These are phyloP conservation scores for Drosophila orena DNA, from an alignment of 1,140 invertebrate genomes.

Conservation along the genomic window DNA sequence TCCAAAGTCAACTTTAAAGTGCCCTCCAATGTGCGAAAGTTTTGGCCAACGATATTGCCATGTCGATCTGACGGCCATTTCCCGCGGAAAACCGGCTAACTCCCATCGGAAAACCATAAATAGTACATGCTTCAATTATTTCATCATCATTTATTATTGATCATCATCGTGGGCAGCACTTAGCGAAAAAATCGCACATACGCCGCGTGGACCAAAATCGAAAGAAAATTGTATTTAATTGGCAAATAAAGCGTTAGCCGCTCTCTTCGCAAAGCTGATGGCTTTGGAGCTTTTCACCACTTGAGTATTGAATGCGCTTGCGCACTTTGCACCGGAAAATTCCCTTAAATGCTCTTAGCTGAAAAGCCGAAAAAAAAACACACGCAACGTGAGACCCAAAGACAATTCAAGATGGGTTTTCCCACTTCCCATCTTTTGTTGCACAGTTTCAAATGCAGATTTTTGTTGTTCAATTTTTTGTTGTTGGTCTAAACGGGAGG, in stretches of 20 bases:
- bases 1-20: constrained; percentile 30
- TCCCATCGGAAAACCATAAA: not conserved
- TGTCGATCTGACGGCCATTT: constrained; percentile 11
- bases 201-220: not conserved
- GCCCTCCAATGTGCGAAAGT: constrained; percentile 6
- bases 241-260: constrained; percentile 60
- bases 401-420: constrained; percentile 61
- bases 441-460: constrained; percentile 66
- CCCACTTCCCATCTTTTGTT: constrained; percentile 67
- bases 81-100: not conserved
- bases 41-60: constrained; percentile 3
- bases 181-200: constrained; percentile 7
- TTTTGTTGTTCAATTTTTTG: no score
- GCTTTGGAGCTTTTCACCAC: constrained; percentile 33
- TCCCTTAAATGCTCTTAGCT: constrained; percentile 32
- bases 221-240: constrained; percentile 63
- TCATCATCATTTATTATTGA: not conserved
- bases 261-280: constrained; percentile 11
- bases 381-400: constrained; percentile 19
- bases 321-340: constrained; percentile 13
- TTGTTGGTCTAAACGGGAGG: not conserved
- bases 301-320: constrained; percentile 38
- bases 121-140: constrained; percentile 5
- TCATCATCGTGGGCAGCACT: constrained; percentile 2
- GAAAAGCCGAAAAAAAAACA: constrained; percentile 14